phyloP scores from a whole-genome alignment of 2,797 vertebrate species.

The Oreochromis grahami region DNA sequence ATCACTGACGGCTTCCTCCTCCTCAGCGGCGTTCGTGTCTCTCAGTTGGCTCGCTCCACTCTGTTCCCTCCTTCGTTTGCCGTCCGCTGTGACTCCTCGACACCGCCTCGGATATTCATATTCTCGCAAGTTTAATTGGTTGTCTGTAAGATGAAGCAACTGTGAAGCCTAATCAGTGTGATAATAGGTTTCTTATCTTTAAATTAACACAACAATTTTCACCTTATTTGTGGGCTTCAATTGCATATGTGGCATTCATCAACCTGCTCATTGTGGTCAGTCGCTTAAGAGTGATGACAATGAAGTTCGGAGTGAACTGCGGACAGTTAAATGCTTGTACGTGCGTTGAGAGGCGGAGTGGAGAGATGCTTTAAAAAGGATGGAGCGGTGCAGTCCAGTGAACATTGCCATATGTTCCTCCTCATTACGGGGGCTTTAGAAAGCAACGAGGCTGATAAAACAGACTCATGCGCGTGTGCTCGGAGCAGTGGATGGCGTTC shows the following conservation, averaged over 20 bases:
- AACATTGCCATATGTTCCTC: conserved; percentile 24
- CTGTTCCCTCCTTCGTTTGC: neutral
- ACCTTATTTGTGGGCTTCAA: neutral
- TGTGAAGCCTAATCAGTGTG: neutral
- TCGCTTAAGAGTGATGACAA: neutral
- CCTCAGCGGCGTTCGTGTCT: conserved; percentile 11
- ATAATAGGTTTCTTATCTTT: neutral
- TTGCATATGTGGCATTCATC: neutral
- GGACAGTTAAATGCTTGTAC: neutral
- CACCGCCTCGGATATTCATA: conserved; percentile 4
- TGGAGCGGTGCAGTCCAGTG: conserved; percentile 6
- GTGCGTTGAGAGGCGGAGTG: neutral
- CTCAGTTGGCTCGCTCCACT: neutral
- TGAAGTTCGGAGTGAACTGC: neutral
- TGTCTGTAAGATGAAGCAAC: neutral
- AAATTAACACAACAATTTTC: neutral
- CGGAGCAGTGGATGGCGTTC: neutral
- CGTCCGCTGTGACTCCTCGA: conserved; percentile 7
- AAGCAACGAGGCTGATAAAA: conserved; percentile 16
- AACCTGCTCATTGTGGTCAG: neutral
- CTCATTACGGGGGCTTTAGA: conserved; percentile 7
- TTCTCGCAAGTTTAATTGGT: conserved; percentile 9
- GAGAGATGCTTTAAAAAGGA: neutral
- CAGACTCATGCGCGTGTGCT: neutral
- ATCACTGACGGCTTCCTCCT: conserved; percentile 29